A percentile compares a stretch with the other conserved stretches of the same genome.
phyloP scores from a whole-genome alignment of 2,888 invertebrate species.

The Apodemia zela region DNA sequence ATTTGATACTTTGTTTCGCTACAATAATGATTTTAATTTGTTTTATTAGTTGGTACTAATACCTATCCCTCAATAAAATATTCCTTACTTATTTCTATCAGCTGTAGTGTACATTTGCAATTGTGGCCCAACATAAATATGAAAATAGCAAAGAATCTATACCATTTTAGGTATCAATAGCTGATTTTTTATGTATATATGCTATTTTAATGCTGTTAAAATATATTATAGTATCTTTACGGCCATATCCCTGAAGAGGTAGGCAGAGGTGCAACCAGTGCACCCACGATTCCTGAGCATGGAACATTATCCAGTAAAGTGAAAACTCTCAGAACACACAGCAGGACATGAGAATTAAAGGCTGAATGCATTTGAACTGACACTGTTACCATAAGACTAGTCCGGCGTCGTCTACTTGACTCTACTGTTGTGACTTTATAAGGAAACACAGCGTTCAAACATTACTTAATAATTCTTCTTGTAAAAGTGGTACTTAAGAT shows the following conservation, averaged over 20 bases:
- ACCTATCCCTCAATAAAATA: no score
- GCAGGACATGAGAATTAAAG: no score
- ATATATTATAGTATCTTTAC: no score
- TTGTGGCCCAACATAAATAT: not conserved
- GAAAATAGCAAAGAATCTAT: not conserved
- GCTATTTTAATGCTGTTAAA: no score
- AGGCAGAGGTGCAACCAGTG: no score
- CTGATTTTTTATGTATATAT: no score
- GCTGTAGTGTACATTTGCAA: not conserved
- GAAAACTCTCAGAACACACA: not conserved
- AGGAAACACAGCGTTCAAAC: not conserved
- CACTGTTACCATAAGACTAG: not conserved
- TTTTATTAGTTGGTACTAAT: not conserved
- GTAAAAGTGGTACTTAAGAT: constrained; percentile 7
- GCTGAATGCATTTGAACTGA: no score
- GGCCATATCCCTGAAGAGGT: no score
- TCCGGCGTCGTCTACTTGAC: not conserved
- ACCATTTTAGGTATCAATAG: not conserved
- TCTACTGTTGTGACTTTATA: not conserved
- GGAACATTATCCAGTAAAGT: not conserved
- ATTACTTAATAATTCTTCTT: not conserved
- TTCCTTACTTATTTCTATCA: not conserved
- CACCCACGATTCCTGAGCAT: no score
- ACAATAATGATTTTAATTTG: not conserved
- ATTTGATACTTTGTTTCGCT: constrained; percentile 17